phyloP scores from a whole-genome alignment of 2,888 invertebrate genomes.

The Teleiodes luculella region DNA sequence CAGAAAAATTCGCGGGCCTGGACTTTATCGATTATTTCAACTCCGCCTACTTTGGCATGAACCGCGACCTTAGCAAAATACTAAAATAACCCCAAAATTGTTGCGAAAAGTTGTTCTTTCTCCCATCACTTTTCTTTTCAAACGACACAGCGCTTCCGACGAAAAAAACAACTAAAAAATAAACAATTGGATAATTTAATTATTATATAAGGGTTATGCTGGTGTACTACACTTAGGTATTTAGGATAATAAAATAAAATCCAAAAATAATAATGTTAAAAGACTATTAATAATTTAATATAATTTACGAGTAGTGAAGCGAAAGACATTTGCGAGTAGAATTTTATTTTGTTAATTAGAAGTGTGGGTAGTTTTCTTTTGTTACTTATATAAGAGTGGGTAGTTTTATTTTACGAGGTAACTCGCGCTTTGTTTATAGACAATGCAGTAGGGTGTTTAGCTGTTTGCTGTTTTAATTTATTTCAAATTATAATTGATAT shows the following conservation, averaged over 20 bases:
- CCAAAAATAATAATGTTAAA: slow-evolving; percentile 3
- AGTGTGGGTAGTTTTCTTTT: slow-evolving; percentile 4
- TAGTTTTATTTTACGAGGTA: slow-evolving; percentile 4
- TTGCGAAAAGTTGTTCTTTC: slow-evolving; percentile 44
- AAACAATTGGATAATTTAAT: not conserved
- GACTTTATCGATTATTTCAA: slow-evolving; percentile 20
- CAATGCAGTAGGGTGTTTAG: too few relatives aligned
- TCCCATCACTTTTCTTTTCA: slow-evolving; percentile 37
- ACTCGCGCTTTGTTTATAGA: not conserved
- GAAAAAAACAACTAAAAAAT: slow-evolving; percentile 10
- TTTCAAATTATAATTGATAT: too few relatives aligned
- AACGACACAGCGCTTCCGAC: slow-evolving; percentile 55
- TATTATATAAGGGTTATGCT: slow-evolving; percentile 38
- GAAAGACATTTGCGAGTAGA: slow-evolving; percentile 8
- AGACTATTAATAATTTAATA: slow-evolving; percentile 8
- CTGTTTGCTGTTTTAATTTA: too few relatives aligned
- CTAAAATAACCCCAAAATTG: slow-evolving; percentile 14
- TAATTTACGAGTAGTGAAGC: slow-evolving; percentile 17
- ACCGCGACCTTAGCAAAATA: slow-evolving; percentile 16
- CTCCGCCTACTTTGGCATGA: slow-evolving; percentile 16
- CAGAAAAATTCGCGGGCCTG: slow-evolving; percentile 21
- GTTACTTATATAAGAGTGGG: slow-evolving; percentile 3
- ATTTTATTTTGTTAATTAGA: slow-evolving; percentile 3
- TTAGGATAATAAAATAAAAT: slow-evolving; percentile 11
- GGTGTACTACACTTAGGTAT: slow-evolving; percentile 35